Evolutionary conservation across 2,113 vertebrate species (phyloP).

Genomic region (Hippopotamus amphibius): DNA sequence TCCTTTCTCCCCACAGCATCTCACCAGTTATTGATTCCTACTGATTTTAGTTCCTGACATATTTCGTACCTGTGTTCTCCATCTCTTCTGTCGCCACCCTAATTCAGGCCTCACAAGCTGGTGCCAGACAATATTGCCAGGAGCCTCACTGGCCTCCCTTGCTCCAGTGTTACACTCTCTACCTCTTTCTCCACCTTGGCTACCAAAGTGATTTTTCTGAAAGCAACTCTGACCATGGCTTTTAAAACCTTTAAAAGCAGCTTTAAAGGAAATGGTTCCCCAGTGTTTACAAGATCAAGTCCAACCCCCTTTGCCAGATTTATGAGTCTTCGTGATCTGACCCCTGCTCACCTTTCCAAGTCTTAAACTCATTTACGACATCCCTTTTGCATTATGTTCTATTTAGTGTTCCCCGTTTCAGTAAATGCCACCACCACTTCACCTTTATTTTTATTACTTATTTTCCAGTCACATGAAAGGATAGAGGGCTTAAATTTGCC

Average conservation of each 20-base stretch:
- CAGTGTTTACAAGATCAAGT: conserved; percentile 35
- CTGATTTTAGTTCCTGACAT: conserved; percentile 44
- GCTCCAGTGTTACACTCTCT: not conserved
- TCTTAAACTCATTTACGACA: not conserved
- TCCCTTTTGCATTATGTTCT: not conserved
- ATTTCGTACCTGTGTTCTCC: conserved; percentile 32
- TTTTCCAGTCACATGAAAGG: not conserved
- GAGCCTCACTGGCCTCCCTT: not conserved
- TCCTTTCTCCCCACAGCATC: not conserved
- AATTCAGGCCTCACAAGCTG: conserved; percentile 51
- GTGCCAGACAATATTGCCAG: conserved; percentile 27
- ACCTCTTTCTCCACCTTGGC: conserved; percentile 31
- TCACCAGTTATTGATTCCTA: conserved; percentile 22
- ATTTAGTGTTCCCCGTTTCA: conserved; percentile 18
- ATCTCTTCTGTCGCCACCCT: conserved; percentile 36
- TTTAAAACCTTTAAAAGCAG: conserved; percentile 50
- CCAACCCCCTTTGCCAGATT: not conserved
- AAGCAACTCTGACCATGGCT: conserved; percentile 31
- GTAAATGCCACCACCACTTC: not conserved
- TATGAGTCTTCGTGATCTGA: conserved; percentile 51
- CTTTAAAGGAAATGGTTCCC: conserved; percentile 52
- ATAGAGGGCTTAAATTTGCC: not conserved
- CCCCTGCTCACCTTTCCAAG: not conserved
- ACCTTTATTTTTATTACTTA: conserved; percentile 4
- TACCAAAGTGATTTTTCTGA: conserved; percentile 39